Base-by-base conservation (phyloP, 2,113 vertebrate species). In the Martes martes region DNA sequence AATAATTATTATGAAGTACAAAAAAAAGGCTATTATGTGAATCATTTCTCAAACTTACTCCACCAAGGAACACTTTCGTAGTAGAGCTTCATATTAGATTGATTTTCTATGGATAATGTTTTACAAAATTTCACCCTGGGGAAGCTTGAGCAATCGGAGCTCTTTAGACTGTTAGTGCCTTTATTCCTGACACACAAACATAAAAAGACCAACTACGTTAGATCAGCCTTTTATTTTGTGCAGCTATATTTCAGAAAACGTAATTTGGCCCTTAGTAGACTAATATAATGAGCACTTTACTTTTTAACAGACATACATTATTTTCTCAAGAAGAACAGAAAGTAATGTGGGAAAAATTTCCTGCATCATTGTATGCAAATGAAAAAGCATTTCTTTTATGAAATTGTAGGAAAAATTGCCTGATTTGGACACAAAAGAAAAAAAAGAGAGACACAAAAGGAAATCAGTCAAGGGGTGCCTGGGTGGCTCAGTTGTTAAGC, bases 311-410 rank as follows among this genome's bases (percentile, higher is more conserved):
- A 76, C 8, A 26, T 10, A 74, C 24, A 76, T 42, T 95, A 50
- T 57, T 80, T 91, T 93, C 63, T 63, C 59, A 47, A 91, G 55
- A 92, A 95, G 90, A 88, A 93, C 81, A 86, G 57, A 78, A 52
- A 89, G 47, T 26, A 52, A 79, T 45, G 45, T 81, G 52, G 65
- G 16, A 90, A 23, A 92, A 86, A 63, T 82, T 93, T 76, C 31
- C 47, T 55, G 11, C 2, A 45, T 78, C 45, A 57, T 18, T 52
- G 7, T 52, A 78, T 24, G 23, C 50, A 96, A 87, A 94, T 42
- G 39, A 7, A 33, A 15, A 94, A 28, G 15, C 9, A 15, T 81
- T 28, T 65, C 39, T 76, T 82, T 45, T 21, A 76, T 79, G 16
- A 42, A 31, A 73, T 63, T 96, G 4, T 21, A 88, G 36, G 11